A percentile compares a stretch with the other conserved stretches of the same genome.
Evolutionary conservation across 2,113 vertebrate species (phyloP).

Genomic region (Smithornis capensis): DNA sequence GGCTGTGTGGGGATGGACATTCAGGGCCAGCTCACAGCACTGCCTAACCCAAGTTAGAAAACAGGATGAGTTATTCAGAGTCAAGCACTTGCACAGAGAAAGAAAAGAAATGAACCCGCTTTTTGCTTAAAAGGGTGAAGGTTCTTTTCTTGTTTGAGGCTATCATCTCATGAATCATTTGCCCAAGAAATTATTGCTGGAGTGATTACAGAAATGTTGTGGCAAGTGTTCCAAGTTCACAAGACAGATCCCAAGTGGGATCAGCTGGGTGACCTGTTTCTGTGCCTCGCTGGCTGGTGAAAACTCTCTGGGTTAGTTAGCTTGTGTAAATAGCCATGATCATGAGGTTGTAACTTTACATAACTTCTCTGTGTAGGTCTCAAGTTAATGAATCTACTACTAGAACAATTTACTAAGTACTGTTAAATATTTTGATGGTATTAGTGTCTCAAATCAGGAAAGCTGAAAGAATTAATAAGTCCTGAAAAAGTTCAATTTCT

Average conservation of each 20-base stretch:
- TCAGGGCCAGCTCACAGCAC: accelerated
- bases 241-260: accelerated
- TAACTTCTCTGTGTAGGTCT: neutral
- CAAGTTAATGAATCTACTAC: neutral
- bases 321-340: neutral
- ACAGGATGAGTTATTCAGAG: neutral
- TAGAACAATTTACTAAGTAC: neutral
- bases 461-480: neutral
- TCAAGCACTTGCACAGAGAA: neutral
- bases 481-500: neutral
- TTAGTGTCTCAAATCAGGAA: neutral
- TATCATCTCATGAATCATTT: neutral
- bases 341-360: neutral
- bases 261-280: neutral
- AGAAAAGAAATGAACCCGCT: neutral
- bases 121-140: neutral
- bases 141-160: neutral
- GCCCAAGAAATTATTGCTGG: neutral
- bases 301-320: neutral
- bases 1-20: neutral
- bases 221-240: neutral
- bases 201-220: neutral
- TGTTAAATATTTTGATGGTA: neutral
- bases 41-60: neutral
- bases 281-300: neutral